Evolutionary conservation across 2,888 invertebrate genomes (phyloP).

Genomic region (Anthophora plumipes): DNA sequence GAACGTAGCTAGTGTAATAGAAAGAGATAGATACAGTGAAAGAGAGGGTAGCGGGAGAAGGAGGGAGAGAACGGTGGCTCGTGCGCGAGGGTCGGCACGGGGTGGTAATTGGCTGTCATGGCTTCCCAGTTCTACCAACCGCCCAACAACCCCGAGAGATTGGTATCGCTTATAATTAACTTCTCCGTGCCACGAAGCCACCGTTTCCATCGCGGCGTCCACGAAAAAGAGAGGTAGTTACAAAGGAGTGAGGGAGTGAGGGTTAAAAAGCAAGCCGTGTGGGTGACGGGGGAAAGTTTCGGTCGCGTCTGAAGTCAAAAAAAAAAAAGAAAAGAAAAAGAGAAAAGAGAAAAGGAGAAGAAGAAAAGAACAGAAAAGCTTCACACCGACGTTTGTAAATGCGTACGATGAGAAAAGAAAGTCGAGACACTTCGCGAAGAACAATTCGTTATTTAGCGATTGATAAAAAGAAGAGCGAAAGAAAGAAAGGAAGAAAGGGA

Average conservation of each 20-base stretch:
- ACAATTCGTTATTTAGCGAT: background rate
- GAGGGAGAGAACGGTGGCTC: conserved; percentile 70
- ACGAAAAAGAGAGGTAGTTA: conserved; percentile 68
- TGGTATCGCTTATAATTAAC: conserved; percentile 85
- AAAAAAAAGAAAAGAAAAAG: too few species aligned
- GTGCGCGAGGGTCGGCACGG: conserved; percentile 82
- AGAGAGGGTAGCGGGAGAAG: conserved; percentile 4
- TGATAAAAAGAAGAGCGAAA: background rate
- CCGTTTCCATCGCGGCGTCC: conserved; percentile 81
- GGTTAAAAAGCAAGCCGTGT: conserved; percentile 40
- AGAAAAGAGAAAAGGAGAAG: too few species aligned
- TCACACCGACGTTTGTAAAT: background rate
- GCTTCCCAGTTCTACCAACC: conserved; percentile 83
- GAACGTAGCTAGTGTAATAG: background rate
- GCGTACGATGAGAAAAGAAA: background rate
- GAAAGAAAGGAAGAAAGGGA: too few species aligned
- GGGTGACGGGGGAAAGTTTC: conserved; percentile 38
- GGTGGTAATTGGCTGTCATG: conserved; percentile 85
- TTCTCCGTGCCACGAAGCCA: conserved; percentile 84
- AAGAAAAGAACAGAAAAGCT: too few species aligned
- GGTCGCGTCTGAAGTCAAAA: conserved; percentile 48
- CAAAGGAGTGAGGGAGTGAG: conserved; percentile 44
- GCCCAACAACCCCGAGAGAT: conserved; percentile 84
- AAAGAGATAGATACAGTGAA: conserved; percentile 28
- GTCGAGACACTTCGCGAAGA: background rate